A percentile compares a stretch with the other conserved stretches of the same genome.
Evolutionary conservation across 2,113 vertebrate species (phyloP).

Genomic region (Delphinapterus leucas): DNA sequence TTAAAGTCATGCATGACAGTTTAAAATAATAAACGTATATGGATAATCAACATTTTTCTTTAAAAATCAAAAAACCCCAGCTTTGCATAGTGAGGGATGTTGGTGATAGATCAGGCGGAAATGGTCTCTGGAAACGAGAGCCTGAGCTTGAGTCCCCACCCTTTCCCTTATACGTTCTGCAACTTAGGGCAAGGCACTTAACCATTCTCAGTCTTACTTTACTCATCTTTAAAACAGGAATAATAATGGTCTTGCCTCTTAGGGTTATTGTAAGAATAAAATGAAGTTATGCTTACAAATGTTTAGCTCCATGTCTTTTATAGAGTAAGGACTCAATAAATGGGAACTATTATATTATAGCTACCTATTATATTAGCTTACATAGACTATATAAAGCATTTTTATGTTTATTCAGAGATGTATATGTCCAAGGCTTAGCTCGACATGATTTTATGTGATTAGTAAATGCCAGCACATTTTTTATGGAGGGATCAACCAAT

Average conservation of each 20-base stretch:
- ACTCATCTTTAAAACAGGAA: not conserved
- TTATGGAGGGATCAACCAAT: not conserved
- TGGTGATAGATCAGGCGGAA: not conserved
- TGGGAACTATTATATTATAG: not conserved
- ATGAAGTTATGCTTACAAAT: not conserved
- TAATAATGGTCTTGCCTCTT: not conserved
- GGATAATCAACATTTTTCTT: not conserved
- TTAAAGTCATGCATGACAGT: not conserved
- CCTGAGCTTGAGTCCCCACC: not conserved
- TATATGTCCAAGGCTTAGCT: not conserved
- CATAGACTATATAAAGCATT: not conserved
- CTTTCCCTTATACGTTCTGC: not conserved
- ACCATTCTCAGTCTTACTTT: not conserved
- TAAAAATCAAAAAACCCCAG: not conserved
- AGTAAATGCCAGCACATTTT: not conserved
- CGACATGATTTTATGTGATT: not conserved
- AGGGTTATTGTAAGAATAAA: not conserved
- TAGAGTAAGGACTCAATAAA: not conserved
- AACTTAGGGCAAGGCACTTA: not conserved
- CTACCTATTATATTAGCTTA: not conserved
- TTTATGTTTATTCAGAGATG: not conserved
- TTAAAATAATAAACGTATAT: not conserved
- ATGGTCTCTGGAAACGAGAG: not conserved
- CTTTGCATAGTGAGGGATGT: not conserved
- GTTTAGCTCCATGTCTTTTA: not conserved